Evolutionary conservation across 1,140 invertebrate genomes (phyloP).

Genomic region (Hormaphis cornu): DNA sequence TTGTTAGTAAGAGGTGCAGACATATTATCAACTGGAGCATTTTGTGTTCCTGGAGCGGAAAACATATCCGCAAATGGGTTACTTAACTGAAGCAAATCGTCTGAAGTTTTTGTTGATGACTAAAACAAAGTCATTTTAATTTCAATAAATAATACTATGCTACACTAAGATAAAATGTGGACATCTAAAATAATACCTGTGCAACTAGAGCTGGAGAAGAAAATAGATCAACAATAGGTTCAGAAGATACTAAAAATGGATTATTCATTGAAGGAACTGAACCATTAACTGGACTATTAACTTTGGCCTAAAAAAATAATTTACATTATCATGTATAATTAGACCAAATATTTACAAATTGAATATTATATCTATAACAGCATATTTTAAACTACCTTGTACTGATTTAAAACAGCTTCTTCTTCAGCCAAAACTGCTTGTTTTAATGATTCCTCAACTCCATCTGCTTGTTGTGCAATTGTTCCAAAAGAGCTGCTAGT

Average conservation of each 20-base stretch:
- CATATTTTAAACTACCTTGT: conserved; percentile 59
- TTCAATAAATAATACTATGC: background rate
- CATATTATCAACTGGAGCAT: conserved; percentile 14
- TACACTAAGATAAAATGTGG: background rate
- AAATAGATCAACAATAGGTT: conserved; percentile 71
- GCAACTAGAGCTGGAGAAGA: conserved; percentile 42
- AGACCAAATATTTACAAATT: background rate
- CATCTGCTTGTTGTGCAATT: conserved; percentile 55
- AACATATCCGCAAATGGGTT: conserved; percentile 90
- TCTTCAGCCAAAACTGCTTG: conserved; percentile 86
- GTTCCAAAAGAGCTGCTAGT: conserved; percentile 78
- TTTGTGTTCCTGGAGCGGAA: conserved; percentile 36
- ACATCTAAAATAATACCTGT: background rate
- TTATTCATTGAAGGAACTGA: conserved; percentile 48
- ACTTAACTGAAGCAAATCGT: conserved; percentile 75
- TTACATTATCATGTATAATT: background rate
- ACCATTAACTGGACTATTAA: conserved; percentile 58
- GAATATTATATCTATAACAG: background rate
- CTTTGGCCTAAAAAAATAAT: conserved; percentile 54
- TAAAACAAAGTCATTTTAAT: conserved; percentile 12
- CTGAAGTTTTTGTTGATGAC: conserved; percentile 58
- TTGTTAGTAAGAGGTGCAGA: conserved; percentile 48
- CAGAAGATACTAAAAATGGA: conserved; percentile 64
- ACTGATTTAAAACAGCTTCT: conserved; percentile 87
- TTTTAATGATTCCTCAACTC: conserved; percentile 74